Evolutionary conservation across 2,888 invertebrate species (phyloP), one percentile per base, ranked within the genome.

Genomic region (Standfussiana lucernea): DNA sequence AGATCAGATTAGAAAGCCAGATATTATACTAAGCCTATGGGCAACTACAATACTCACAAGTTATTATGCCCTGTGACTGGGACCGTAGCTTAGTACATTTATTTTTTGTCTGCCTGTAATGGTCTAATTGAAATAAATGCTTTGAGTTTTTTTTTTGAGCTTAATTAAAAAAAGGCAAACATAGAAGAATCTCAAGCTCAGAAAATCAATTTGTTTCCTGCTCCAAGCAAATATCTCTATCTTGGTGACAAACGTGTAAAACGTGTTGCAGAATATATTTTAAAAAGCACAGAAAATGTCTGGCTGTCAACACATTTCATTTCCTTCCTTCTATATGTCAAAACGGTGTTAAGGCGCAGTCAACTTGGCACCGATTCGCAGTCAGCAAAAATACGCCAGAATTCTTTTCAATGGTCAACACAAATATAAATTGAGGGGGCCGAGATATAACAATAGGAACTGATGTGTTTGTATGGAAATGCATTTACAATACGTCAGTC

Each of bases 391-490:
- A 79, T 75, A 82, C 37, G 56, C 37, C 3, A 24, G 66, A 71
- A 72, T 72, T 62, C 42, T 61, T 80, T 62, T 64, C 65, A 74
- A 77, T 61, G 85, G 85, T 85, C 83, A 77, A 70, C 76, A 56
- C 24, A 72, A 47, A 67, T 65, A 66, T 64, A 65, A 42, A 68
- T 68, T 68, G 28, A 84, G 56, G 42, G 65, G 61, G n/a, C n/a
- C n/a, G 56, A 18, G n/a, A 65, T 28, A 28, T 80, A 70, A 75
- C 81, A 76, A 80, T 64, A 45, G 61, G 24, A 56, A 66, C 53
- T 67, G 82, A 73, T 77, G 77, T 80, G 77, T 83, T 86, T 85
- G 76, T 77, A 8, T 66, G 67, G 69, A 75, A 77, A 86, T 86
- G 76, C 77, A 83, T 73, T 72, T 67, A 79, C 62, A 81, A 76